Evolutionary conservation across 2,888 invertebrate genomes (phyloP).

Genomic region (Andrena praecox): DNA sequence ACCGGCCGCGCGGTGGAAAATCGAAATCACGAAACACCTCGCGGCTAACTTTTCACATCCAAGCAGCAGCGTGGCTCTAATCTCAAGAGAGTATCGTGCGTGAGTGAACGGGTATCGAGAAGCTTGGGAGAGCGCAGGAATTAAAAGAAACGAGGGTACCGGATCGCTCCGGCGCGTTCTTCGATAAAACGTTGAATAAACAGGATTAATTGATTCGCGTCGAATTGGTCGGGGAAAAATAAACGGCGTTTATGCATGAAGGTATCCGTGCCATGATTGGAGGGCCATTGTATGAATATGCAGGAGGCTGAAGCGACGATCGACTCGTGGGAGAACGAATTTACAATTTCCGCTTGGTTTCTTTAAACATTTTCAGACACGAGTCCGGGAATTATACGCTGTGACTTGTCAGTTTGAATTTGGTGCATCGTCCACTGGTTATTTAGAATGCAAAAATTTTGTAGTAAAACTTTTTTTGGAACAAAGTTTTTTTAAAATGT

Average conservation of each 20-base stretch:
- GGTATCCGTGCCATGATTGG: conserved; percentile 1
- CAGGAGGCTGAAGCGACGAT: conserved; percentile 9
- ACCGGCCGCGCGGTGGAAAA: background rate
- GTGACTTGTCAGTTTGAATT: background rate
- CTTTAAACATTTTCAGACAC: background rate
- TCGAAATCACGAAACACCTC: conserved; percentile 29
- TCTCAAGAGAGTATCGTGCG: background rate
- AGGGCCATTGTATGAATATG: conserved; percentile 27
- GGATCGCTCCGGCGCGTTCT: background rate
- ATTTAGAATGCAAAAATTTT: background rate
- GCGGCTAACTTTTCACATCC: background rate
- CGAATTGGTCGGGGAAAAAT: conserved; percentile 1
- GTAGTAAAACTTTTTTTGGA: background rate
- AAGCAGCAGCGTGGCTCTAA: background rate
- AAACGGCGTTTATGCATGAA: background rate
- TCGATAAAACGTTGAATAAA: background rate
- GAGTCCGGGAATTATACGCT: background rate
- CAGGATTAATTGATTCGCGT: background rate
- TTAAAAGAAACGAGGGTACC: background rate
- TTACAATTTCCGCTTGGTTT: conserved; percentile 12
- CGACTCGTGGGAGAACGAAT: conserved; percentile 20
- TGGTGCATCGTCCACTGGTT: background rate
- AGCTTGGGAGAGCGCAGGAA: background rate
- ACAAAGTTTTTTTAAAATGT: too few species aligned
- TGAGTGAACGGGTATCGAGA: background rate